These are phyloP conservation scores for Aratinga solstitialis DNA, from an alignment of 2,797 vertebrate species.

Conservation along the genomic window DNA sequence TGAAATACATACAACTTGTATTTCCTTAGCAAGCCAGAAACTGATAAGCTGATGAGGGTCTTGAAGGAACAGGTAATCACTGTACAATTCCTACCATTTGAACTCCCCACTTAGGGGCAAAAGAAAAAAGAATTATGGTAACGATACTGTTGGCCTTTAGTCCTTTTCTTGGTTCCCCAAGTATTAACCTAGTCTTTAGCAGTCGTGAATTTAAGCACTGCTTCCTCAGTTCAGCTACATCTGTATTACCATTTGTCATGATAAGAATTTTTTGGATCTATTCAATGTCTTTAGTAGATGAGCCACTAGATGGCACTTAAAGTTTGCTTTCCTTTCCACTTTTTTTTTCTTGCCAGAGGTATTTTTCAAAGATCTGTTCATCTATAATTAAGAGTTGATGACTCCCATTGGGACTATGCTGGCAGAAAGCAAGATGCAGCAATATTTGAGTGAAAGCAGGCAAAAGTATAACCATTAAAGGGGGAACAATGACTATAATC, in stretches of 20 bases:
- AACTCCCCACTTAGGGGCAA: background rate
- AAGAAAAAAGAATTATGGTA: background rate
- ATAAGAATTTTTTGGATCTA: background rate
- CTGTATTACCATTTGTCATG: background rate
- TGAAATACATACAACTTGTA: background rate
- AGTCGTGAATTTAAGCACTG: background rate
- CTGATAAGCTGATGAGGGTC: background rate
- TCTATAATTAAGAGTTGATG: constrained; percentile 61
- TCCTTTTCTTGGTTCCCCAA: background rate
- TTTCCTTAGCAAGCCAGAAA: background rate
- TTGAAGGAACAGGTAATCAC: background rate
- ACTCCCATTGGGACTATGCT: constrained; percentile 59
- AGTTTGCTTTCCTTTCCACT: constrained; percentile 44
- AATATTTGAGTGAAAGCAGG: constrained; percentile 73
- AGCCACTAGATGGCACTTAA: constrained; percentile 81
- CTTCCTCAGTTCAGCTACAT: background rate
- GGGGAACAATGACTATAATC: constrained; percentile 71
- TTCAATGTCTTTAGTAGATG: background rate
- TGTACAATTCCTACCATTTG: background rate
- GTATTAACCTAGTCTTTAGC: background rate
- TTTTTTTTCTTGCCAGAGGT: background rate
- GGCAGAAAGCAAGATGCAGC: constrained; percentile 66
- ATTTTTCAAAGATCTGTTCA: constrained; percentile 22
- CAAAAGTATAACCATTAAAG: constrained; percentile 63
- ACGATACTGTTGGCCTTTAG: background rate